phyloP scores from a whole-genome alignment of 2,113 vertebrate genomes.

The Zosterops hypoxanthus region DNA sequence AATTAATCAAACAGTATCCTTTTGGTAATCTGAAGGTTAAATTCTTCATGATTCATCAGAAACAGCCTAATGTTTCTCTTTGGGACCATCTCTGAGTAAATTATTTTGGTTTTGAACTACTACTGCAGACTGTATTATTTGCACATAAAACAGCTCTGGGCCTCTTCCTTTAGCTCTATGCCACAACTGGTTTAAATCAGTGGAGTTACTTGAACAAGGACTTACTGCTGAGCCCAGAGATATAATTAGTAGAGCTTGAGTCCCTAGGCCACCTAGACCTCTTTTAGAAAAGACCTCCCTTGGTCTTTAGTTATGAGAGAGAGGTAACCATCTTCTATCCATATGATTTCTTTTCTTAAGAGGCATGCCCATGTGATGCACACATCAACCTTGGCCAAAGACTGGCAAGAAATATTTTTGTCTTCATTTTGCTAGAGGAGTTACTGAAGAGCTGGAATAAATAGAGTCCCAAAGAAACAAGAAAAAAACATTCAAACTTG shows the following conservation, averaged over 20 bases:
- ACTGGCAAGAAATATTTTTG: not conserved
- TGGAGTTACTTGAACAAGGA: not conserved
- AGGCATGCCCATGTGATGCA: not conserved
- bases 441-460: not conserved
- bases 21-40: not conserved
- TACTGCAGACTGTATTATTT: not conserved
- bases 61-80: not conserved
- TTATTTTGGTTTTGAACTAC: not conserved
- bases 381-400: not conserved
- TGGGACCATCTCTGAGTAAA: not conserved
- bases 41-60: not conserved
- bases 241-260: not conserved
- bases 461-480: not conserved
- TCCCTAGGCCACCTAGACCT: not conserved
- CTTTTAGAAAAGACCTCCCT: not conserved
- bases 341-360: not conserved
- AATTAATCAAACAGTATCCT: not conserved
- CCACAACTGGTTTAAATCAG: conserved; percentile 29
- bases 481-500: not conserved
- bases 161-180: not conserved
- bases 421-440: not conserved
- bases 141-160: not conserved
- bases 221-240: not conserved
- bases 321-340: not conserved
- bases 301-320: not conserved